Conservation (phyloP, 1,140 invertebrate genomes). For the Amphibalanus amphitrite region DNA sequence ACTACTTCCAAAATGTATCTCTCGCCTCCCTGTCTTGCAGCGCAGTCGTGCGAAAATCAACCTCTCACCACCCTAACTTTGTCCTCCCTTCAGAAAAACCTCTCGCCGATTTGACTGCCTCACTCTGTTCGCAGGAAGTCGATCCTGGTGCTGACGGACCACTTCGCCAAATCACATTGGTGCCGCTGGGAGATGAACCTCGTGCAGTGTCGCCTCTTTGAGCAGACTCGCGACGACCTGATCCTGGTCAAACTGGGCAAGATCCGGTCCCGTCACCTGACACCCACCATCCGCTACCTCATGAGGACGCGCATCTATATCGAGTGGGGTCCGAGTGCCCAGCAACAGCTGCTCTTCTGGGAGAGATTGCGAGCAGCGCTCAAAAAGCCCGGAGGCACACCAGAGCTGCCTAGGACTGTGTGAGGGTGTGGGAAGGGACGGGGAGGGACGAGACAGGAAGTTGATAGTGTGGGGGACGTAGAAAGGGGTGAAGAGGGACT, state of each 20-base stretch:
- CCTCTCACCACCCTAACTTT: no score
- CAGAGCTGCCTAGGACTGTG: neutral
- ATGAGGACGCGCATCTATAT: conserved; percentile 43
- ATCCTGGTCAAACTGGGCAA: conserved; percentile 39
- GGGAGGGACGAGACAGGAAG: no score
- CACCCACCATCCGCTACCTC: conserved; percentile 36
- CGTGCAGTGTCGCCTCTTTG: conserved; percentile 29
- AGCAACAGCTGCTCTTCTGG: conserved; percentile 35
- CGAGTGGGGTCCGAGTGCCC: conserved; percentile 30
- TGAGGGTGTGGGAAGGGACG: neutral
- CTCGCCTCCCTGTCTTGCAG: no score
- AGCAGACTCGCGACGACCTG: conserved; percentile 33
- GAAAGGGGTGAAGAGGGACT: no score
- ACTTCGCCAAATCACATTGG: conserved; percentile 45
- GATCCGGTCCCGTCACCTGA: conserved; percentile 32
- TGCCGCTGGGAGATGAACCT: conserved; percentile 44
- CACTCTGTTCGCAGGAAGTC: conserved; percentile 41
- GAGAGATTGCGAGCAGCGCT: conserved; percentile 25
- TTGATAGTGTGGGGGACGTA: neutral
- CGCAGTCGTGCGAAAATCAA: no score
- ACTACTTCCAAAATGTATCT: no score
- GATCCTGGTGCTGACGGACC: conserved; percentile 41
- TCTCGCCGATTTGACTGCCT: no score
- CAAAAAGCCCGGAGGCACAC: neutral
- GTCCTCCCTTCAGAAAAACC: neutral